phyloP scores from a whole-genome alignment of 2,113 vertebrate species.

The Cyrtonyx montezumae region DNA sequence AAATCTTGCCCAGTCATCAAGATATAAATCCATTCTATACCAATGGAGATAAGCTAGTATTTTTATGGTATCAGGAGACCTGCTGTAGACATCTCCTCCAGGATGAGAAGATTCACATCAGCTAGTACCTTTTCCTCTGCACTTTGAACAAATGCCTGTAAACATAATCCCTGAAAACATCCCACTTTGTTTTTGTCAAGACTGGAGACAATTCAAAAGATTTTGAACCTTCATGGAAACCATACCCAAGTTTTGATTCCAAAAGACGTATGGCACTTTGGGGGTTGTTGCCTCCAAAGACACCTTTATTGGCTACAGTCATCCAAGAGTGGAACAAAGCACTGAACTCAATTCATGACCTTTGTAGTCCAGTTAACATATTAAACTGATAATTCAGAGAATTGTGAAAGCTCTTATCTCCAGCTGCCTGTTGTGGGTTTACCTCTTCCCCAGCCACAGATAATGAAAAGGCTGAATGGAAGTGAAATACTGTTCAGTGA shows the following conservation, averaged over 20 bases:
- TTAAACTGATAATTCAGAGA: neutral
- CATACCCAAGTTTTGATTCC: accelerated
- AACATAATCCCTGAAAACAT: neutral
- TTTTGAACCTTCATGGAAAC: neutral
- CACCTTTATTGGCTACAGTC: neutral
- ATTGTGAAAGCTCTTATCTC: neutral
- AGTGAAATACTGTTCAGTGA: neutral
- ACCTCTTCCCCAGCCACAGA: neutral
- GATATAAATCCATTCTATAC: neutral
- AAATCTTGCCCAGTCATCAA: neutral
- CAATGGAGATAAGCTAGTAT: neutral
- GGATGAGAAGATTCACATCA: neutral
- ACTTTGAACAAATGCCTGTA: neutral
- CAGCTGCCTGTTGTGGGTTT: neutral
- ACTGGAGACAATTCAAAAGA: neutral
- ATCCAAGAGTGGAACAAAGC: neutral
- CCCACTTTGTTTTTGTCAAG: neutral
- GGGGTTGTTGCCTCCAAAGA: neutral
- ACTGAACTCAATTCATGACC: neutral
- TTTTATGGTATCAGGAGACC: neutral
- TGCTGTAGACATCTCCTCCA: neutral
- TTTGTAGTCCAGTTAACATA: neutral
- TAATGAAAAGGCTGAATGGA: neutral
- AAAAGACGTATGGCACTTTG: neutral
- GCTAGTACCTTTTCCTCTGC: neutral